Evolutionary conservation across 2,113 vertebrate genomes (phyloP), one percentile per base, ranked within the genome.

Genomic region (Alces alces): DNA sequence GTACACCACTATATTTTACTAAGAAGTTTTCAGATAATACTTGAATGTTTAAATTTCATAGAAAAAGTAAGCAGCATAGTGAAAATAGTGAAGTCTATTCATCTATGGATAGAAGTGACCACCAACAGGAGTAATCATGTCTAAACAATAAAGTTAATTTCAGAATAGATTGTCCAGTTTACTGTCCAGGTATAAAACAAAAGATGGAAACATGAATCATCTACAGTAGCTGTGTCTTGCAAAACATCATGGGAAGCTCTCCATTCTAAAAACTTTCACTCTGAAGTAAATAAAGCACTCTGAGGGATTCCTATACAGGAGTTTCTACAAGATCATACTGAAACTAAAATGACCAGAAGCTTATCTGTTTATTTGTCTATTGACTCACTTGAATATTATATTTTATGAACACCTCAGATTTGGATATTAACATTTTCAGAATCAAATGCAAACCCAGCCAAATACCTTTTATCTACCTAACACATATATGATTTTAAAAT

Each of bases 11-110:
- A 1, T 0, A 3, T 93, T 96, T 96, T 60, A 60, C 14, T 89
- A 95, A 73, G 25, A 93, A 90, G 50, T 45, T 58, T 97, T 45
- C 2, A 21, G 50, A 12, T 98, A 95, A 55, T 45, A 95, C 52
- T 95, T 83, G 23, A 91, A 93, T 86, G 13, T 33, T 84, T 57
- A 2, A 5, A 58, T 93, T 94, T 43, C 27, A 58, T 25, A 80
- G 11, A 28, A 78, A 33, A 86, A 79, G 2, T 70, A 89, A 95
- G 78, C 39, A 84, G 39, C 17, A 27, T 36, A 88, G 55, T 86
- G 43, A 43, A 94, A 96, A 90, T 87, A 30, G 33, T 73, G 57
- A 21, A 28, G 52, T 23, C 50, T 78, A 10, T 76, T 30, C 39
- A 3, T 25, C 43, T 1, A 78, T 52, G 66, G 33, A 70, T 66